phyloP scores from a whole-genome alignment of 2,113 vertebrate genomes.

The Carassius gibelio region DNA sequence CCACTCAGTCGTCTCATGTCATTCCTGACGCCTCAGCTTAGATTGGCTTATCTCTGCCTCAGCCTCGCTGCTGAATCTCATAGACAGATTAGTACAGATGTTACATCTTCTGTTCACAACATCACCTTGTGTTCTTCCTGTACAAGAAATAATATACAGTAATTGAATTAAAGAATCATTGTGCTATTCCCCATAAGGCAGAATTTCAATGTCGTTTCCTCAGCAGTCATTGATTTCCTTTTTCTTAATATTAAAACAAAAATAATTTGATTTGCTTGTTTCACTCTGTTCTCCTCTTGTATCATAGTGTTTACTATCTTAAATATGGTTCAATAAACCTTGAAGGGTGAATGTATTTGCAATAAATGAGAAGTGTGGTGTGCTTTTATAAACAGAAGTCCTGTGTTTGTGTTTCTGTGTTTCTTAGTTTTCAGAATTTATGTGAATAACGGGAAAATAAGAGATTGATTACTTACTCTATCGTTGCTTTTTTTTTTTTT shows the following conservation, averaged over 20 bases:
- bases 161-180: slow-evolving; percentile 18
- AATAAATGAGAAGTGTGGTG: neutral
- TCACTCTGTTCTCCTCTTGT: neutral
- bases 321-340: slow-evolving; percentile 1
- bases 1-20: slow-evolving; percentile 54
- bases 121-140: neutral
- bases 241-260: slow-evolving; percentile 4
- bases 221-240: slow-evolving; percentile 4
- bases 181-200: slow-evolving; percentile 1
- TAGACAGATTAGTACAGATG: slow-evolving; percentile 52
- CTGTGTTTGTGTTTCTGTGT: neutral
- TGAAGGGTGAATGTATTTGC: neutral
- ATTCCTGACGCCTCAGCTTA: slow-evolving; percentile 53
- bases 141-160: neutral
- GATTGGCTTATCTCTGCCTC: slow-evolving; percentile 55
- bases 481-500: neutral
- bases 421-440: neutral
- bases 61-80: slow-evolving; percentile 41
- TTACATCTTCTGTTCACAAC: slow-evolving; percentile 27
- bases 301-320: neutral
- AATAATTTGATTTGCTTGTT: neutral
- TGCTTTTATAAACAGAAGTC: neutral
- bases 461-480: neutral
- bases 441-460: neutral
- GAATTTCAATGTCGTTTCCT: neutral